Evolutionary conservation across 2,888 invertebrate genomes (phyloP).

Genomic region (Helobdella robusta): DNA sequence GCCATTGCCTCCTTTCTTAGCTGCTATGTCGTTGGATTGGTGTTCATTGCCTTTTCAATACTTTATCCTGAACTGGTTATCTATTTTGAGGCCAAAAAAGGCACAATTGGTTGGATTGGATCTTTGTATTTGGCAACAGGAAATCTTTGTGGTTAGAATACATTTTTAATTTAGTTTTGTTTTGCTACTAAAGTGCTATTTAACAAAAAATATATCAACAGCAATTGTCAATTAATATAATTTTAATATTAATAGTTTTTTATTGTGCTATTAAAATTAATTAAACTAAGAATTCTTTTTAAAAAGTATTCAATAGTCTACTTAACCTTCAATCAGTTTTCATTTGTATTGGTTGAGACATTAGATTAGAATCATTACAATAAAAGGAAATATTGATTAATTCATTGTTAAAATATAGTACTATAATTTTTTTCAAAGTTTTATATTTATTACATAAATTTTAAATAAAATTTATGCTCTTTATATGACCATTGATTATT

Average conservation of each 20-base stretch:
- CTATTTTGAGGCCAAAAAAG: constrained; percentile 23
- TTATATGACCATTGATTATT: too few relatives aligned
- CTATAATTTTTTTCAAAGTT: too few relatives aligned
- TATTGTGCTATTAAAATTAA: constrained; percentile 4
- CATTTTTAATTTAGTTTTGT: not conserved
- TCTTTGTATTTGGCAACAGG: constrained; percentile 28
- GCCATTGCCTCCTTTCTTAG: constrained; percentile 22
- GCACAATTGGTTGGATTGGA: constrained; percentile 26
- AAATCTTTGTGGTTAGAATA: constrained; percentile 25
- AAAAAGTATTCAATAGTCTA: too few relatives aligned
- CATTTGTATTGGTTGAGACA: too few relatives aligned
- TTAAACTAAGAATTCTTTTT: too few relatives aligned
- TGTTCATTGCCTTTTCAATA: constrained; percentile 27
- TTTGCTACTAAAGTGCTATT: not conserved
- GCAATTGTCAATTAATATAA: not conserved
- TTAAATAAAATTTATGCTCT: too few relatives aligned
- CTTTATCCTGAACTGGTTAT: constrained; percentile 25
- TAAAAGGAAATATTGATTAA: not conserved
- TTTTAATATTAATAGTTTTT: too few relatives aligned
- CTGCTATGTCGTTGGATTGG: constrained; percentile 23
- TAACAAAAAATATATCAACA: not conserved
- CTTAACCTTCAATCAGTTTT: too few relatives aligned
- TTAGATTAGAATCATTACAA: too few relatives aligned
- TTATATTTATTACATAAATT: too few relatives aligned
- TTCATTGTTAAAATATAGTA: not conserved